Evolutionary conservation across 2,888 invertebrate species (phyloP).

Genomic region (Clunio marinus): DNA sequence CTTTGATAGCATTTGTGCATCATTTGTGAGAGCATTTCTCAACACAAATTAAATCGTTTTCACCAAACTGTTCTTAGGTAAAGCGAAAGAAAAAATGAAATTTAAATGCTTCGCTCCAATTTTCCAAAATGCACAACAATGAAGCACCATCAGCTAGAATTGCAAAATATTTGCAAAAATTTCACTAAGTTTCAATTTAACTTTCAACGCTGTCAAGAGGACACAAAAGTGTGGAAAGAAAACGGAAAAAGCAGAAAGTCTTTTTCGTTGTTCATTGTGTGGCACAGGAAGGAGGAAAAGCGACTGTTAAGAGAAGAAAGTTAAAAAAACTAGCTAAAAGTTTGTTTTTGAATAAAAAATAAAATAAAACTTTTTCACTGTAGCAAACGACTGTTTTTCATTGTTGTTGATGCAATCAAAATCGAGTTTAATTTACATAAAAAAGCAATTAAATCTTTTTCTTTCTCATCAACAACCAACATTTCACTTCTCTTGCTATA

Average conservation of each 20-base stretch:
- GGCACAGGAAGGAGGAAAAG: neutral
- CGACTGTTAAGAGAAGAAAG: neutral
- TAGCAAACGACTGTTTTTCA: slow-evolving; percentile 33
- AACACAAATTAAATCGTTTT: too few relatives aligned
- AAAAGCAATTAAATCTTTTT: slow-evolving; percentile 39
- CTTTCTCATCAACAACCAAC: slow-evolving; percentile 29
- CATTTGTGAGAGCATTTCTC: too few relatives aligned
- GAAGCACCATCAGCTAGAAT: neutral
- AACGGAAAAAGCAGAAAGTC: slow-evolving; percentile 21
- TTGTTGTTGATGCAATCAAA: slow-evolving; percentile 39
- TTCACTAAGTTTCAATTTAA: slow-evolving; percentile 30
- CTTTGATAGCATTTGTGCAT: too few relatives aligned
- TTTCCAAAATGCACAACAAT: neutral
- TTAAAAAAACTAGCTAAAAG: slow-evolving; percentile 16
- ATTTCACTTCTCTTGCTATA: neutral
- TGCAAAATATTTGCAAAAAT: slow-evolving; percentile 3
- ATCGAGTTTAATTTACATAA: slow-evolving; percentile 38
- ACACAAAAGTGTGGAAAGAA: neutral
- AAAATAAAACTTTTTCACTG: slow-evolving; percentile 36
- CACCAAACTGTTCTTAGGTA: too few relatives aligned
- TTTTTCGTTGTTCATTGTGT: slow-evolving; percentile 31
- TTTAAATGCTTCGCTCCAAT: too few relatives aligned
- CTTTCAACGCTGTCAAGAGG: slow-evolving; percentile 9
- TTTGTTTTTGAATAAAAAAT: too few relatives aligned
- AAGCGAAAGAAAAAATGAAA: too few relatives aligned